phyloP scores from a whole-genome alignment of 1,140 invertebrate genomes.

The Chrysopa pallens region DNA sequence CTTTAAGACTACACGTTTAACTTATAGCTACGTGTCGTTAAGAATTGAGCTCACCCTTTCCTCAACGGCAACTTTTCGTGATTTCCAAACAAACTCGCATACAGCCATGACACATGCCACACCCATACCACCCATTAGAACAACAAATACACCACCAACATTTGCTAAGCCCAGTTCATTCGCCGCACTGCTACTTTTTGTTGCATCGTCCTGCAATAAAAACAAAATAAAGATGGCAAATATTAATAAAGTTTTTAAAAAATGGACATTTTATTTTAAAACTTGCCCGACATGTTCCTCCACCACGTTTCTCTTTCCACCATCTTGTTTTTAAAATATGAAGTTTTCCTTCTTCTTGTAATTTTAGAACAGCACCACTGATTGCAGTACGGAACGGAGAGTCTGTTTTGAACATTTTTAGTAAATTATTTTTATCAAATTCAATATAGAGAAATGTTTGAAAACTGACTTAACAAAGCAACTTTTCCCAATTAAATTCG shows the following conservation, averaged over 20 bases:
- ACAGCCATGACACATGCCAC: slow-evolving; percentile 75
- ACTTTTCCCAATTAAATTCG: too few species aligned
- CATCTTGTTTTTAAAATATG: slow-evolving; percentile 85
- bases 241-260: background rate
- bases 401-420: slow-evolving; percentile 32
- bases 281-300: slow-evolving; percentile 60
- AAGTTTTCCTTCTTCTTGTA: slow-evolving; percentile 84
- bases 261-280: background rate
- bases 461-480: too few species aligned
- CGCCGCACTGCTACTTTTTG: slow-evolving; percentile 66
- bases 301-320: slow-evolving; percentile 86
- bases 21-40: slow-evolving; percentile 23
- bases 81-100: slow-evolving; percentile 87
- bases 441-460: too few species aligned
- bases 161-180: slow-evolving; percentile 78
- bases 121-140: slow-evolving; percentile 79
- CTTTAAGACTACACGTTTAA: slow-evolving; percentile 1
- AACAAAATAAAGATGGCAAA: slow-evolving; percentile 1
- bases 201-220: slow-evolving; percentile 49
- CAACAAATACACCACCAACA: slow-evolving; percentile 90
- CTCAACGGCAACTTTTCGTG: slow-evolving; percentile 74
- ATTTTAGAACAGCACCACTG: slow-evolving; percentile 71
- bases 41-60: slow-evolving; percentile 54
- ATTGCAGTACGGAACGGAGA: slow-evolving; percentile 74
- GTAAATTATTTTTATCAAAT: too few species aligned